Evolutionary conservation across 2,888 invertebrate genomes (phyloP), one percentile per base, ranked within the genome.

Genomic region (Spilarctia lutea): DNA sequence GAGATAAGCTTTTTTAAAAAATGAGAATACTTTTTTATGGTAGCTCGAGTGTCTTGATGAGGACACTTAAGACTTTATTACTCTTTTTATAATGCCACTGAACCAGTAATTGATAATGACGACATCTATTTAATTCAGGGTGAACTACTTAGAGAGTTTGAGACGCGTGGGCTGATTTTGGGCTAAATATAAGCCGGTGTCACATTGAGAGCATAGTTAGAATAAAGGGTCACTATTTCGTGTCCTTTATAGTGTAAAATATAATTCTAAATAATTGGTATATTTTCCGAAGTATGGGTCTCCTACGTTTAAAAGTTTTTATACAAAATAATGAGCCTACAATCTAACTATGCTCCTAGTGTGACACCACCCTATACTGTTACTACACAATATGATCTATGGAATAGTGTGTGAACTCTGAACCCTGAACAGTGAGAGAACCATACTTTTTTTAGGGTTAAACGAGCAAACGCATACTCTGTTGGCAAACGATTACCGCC

Each of bases 1-100:
- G 79, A 83, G 86, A 87, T 86, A 87, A 87, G 86, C 77, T 73
- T 16, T 63, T 79, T 83, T 81, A 86, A 86, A 85, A 84, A 87
- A 85, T 77, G 83, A 71, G 81, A 77, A 81, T 85, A 79, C 30
- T 82, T 81, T 82, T 84, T 83, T 77, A 81, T 81, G 65, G 72
- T 75, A 77, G 71, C 79, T 66, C 77, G 65, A n/a, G 16, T 56
- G 76, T 65, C 65, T 75, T 80, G 68, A 78, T 76, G 75, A 79
- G 77, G 70, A 30, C 65, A 63, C 79, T 79, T 52, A 52, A 73
- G 45, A 3, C 68, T 81, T 85, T 81, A 83, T 86, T 79, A 81
- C 60, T 39, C 65, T 77, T 81, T 79, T 77, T 74, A 56, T 75
- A 77, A 78, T 76, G 63, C 73, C 75, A 78, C 35, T 75, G 67